Percentiles rank a stretch among this genome's conserved stretches.
Evolutionary conservation across 2,797 vertebrate species (phyloP).

Genomic region (Sebastes umbrosus): DNA sequence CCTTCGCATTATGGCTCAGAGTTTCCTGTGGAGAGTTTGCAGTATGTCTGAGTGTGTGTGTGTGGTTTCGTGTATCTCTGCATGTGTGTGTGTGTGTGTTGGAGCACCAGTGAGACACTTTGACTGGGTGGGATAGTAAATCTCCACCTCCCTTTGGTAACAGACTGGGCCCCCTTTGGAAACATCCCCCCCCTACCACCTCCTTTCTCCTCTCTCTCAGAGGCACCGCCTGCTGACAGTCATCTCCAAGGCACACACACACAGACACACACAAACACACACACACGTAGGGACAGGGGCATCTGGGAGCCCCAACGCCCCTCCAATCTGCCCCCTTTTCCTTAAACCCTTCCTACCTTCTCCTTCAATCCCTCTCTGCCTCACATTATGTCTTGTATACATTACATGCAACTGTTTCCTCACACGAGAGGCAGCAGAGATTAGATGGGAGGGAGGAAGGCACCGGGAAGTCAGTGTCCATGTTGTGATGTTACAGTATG

Average conservation of each 20-base stretch:
- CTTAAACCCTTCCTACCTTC: conserved; percentile 52
- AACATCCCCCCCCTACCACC: conserved; percentile 37
- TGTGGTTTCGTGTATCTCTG: conserved; percentile 18
- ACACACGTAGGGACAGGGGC: conserved; percentile 67
- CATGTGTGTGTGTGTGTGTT: conserved; percentile 57
- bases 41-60: conserved; percentile 64
- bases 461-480: conserved; percentile 46
- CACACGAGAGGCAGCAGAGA: conserved; percentile 38
- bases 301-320: conserved; percentile 66
- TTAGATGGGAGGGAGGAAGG: conserved; percentile 47
- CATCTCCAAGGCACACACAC: conserved; percentile 60
- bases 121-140: conserved; percentile 87
- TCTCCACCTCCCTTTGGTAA: conserved; percentile 86
- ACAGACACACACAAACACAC: conserved; percentile 13
- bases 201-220: conserved; percentile 43
- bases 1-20: conserved; percentile 79
- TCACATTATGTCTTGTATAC: conserved; percentile 55
- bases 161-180: conserved; percentile 76
- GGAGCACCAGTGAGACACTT: conserved; percentile 79
- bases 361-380: conserved; percentile 31
- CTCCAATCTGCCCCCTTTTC: conserved; percentile 59
- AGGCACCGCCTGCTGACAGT: conserved; percentile 82
- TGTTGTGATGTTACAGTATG: conserved; percentile 28
- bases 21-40: conserved; percentile 84
- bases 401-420: conserved; percentile 64